Conservation (phyloP, 2,888 invertebrate genomes). For the Drosophila testacea region DNA sequence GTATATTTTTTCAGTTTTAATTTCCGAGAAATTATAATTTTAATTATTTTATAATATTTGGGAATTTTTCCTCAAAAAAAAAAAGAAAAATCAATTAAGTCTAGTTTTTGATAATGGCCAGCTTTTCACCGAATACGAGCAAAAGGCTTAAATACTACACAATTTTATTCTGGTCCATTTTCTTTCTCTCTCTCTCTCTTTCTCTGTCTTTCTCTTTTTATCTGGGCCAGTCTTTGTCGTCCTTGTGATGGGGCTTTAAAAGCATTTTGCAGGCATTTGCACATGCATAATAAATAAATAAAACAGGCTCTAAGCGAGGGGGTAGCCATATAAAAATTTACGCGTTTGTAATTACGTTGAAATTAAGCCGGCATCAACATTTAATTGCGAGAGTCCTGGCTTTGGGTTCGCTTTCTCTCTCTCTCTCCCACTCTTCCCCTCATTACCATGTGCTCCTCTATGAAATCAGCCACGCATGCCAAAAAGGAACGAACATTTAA, state of each 20-base stretch:
- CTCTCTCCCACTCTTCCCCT: no score
- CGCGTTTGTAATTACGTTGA: conserved; percentile 76
- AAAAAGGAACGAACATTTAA: conserved; percentile 68
- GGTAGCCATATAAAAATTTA: conserved; percentile 60
- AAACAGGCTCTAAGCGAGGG: conserved; percentile 40
- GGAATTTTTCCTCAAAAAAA: no score
- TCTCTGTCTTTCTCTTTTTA: neutral
- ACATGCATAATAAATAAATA: conserved; percentile 72
- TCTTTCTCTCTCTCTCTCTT: neutral
- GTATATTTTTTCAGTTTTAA: neutral
- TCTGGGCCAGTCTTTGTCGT: conserved; percentile 12
- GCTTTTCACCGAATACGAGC: neutral
- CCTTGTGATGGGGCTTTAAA: conserved; percentile 41
- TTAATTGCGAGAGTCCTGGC: conserved; percentile 70
- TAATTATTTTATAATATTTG: neutral
- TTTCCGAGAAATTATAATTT: neutral
- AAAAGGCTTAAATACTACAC: conserved; percentile 17
- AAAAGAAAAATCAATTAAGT: neutral
- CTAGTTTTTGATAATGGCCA: neutral
- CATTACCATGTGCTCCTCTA: neutral
- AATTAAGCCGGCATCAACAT: conserved; percentile 78
- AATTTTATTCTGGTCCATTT: neutral
- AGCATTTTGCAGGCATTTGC: conserved; percentile 68
- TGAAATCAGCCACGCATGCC: conserved; percentile 49
- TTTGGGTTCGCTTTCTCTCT: conserved; percentile 4